Evolutionary conservation across 2,888 invertebrate genomes (phyloP).

Genomic region (Rotaria magnacalcarata): DNA sequence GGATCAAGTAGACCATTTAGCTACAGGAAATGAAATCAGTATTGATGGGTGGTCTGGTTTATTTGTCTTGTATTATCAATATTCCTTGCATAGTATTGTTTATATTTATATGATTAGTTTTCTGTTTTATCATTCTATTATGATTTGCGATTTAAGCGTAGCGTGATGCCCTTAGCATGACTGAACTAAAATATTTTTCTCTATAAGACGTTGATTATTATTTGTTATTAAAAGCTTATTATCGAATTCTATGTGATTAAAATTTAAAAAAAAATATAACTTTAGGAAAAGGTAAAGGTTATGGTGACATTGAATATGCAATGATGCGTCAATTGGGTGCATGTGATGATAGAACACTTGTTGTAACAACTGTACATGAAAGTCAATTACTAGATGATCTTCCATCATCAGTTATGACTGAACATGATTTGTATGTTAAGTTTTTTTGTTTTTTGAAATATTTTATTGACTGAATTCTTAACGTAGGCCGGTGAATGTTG

Average conservation of each 20-base stretch:
- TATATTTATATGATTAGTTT: neutral
- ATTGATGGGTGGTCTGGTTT: neutral
- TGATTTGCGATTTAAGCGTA: no score
- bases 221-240: no score
- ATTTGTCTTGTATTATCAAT: no score
- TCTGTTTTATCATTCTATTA: no score
- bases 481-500: neutral
- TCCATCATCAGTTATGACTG: conserved; percentile 30
- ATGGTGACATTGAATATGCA: conserved; percentile 43
- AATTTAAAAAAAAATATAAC: no score
- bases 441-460: neutral
- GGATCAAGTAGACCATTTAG: no score
- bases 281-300: conserved; percentile 42
- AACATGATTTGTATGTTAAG: conserved; percentile 39
- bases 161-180: no score
- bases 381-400: conserved; percentile 38
- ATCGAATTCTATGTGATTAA: no score
- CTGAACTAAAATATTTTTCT: no score
- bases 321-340: conserved; percentile 42
- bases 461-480: neutral
- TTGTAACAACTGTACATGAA: conserved; percentile 43
- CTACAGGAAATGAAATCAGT: neutral
- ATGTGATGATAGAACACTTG: conserved; percentile 41
- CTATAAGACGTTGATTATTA: no score
- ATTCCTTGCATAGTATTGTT: no score